Percentiles rank a stretch among this genome's conserved stretches.
These are phyloP conservation scores for Antechinus flavipes DNA, from an alignment of 2,113 vertebrate species.

Conservation along the genomic window DNA sequence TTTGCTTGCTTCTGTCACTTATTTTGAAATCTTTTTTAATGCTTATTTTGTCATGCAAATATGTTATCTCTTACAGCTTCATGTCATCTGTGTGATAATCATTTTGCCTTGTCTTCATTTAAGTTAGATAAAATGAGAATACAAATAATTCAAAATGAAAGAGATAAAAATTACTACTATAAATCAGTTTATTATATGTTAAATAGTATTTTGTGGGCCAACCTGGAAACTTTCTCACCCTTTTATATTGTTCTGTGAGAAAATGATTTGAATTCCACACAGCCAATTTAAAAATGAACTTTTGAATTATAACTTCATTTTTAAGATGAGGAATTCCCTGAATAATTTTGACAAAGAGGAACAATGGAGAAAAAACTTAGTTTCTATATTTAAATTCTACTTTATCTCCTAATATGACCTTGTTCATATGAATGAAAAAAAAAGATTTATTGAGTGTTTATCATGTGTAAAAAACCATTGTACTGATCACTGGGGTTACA, in stretches of 20 bases:
- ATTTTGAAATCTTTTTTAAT: background rate
- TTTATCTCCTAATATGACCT: background rate
- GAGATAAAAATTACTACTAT: background rate
- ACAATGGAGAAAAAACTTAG: background rate
- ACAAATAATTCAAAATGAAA: background rate
- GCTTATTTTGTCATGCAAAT: background rate
- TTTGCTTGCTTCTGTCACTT: background rate
- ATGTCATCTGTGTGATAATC: background rate
- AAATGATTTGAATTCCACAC: slow-evolving; percentile 3
- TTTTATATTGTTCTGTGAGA: background rate
- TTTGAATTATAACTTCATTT: slow-evolving; percentile 18
- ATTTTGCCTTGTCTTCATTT: background rate
- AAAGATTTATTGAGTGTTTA: background rate
- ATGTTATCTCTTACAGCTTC: background rate
- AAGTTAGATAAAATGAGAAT: background rate
- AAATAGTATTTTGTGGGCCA: background rate
- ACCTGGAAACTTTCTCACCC: background rate
- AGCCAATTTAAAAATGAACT: background rate
- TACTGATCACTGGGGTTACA: background rate
- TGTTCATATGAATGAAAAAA: background rate
- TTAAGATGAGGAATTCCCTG: background rate
- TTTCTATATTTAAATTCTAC: background rate
- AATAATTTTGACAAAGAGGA: background rate
- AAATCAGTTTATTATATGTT: background rate
- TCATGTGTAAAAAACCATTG: background rate